Evolutionary conservation across 2,113 vertebrate species (phyloP), one percentile per base, ranked within the genome.

Genomic region (Megatriorchis doriae): DNA sequence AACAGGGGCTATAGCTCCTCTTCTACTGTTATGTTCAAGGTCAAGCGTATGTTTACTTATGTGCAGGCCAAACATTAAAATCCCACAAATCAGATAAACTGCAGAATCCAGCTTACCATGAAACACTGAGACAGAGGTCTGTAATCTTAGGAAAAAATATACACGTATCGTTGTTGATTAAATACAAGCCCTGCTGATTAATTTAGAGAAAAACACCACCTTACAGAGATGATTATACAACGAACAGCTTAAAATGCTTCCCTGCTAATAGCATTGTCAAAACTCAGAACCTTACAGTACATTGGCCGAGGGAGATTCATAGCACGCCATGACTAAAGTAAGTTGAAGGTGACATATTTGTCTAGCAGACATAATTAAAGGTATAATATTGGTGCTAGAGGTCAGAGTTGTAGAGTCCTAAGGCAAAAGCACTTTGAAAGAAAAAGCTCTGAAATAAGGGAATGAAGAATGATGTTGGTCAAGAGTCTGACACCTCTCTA

Each of bases 381-480:
- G 96, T 90, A 61, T 91, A 40, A 96, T 80, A 32, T 81, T 74
- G 77, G 93, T 95, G 94, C 95, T 94, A 45, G 71, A 90, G 98
- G 97, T 97, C 94, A 96, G 91, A 77, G 93, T 63, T 84, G 97
- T 40, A 38, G 7, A 78, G 98, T 98, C 97, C 93, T 97, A 96
- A 96, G 95, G 98, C 97, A 90, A 97, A 98, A 97, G 96, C 94
- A 6, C 55, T 66, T 16, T 2, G 68, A 88, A 81, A 81, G 93
- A 95, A 95, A 90, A 88, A 92, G 95, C 91, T 83, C 6, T 63
- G 95, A 97, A 96, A 97, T 96, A 78, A 80, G 88, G 82, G 94
- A 96, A 95, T 97, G 98, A 98, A 95, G 97, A 95, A 98, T 96
- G 97, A 97, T 81, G 93, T 86, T 96, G 74, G 94, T 91, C 96